Conservation (phyloP, 2,888 invertebrate genomes). For the Catocala fraxini region DNA sequence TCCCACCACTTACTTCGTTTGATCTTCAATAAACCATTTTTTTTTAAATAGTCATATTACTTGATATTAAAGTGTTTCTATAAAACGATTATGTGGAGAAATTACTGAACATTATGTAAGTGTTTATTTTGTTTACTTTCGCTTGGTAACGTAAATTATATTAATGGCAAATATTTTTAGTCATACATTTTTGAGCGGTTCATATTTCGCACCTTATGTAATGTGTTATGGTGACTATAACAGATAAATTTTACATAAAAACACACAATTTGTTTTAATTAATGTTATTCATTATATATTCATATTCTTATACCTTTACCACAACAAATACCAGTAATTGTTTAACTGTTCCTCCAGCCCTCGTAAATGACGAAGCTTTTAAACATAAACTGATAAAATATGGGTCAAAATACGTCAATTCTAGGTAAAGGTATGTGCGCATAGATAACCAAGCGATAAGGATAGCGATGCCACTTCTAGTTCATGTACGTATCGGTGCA, state of each 20-base stretch:
- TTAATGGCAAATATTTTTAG: slow-evolving; percentile 23
- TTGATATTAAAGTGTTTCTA: slow-evolving; percentile 34
- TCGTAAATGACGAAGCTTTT: too few relatives aligned
- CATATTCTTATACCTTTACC: too few relatives aligned
- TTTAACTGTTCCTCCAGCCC: too few relatives aligned
- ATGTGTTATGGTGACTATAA: background rate
- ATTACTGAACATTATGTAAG: slow-evolving; percentile 38
- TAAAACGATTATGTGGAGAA: slow-evolving; percentile 45
- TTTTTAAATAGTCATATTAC: slow-evolving; percentile 36
- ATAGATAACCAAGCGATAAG: too few relatives aligned
- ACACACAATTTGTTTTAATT: too few relatives aligned
- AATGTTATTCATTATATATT: too few relatives aligned
- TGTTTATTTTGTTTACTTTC: slow-evolving; percentile 31
- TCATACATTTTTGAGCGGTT: slow-evolving; percentile 37
- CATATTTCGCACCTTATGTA: slow-evolving; percentile 31
- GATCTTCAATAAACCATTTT: slow-evolving; percentile 47
- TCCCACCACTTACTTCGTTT: slow-evolving; percentile 52
- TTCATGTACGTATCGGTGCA: slow-evolving; percentile 38
- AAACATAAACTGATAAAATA: too few relatives aligned
- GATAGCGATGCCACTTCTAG: slow-evolving; percentile 34
- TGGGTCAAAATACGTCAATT: too few relatives aligned
- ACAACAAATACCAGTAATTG: too few relatives aligned
- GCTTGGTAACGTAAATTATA: slow-evolving; percentile 23
- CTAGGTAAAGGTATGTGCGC: too few relatives aligned
- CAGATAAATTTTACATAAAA: too few relatives aligned